A percentile compares a stretch with the other conserved stretches of the same genome.
Evolutionary conservation across 2,797 vertebrate genomes (phyloP).

Genomic region (Pelobates cultripes): DNA sequence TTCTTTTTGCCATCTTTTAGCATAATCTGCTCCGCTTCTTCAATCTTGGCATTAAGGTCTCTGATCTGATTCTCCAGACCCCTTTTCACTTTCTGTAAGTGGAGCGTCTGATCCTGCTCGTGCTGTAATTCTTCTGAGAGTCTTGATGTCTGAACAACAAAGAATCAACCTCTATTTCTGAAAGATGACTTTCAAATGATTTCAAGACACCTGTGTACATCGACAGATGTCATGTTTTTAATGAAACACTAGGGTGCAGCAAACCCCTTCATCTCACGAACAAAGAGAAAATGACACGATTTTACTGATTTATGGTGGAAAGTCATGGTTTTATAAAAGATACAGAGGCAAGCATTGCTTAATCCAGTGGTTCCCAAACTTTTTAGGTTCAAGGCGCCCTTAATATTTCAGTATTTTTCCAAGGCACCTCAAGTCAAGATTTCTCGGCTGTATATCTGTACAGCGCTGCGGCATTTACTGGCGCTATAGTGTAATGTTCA

Average conservation of each 20-base stretch:
- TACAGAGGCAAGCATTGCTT: no score
- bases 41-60: constrained; percentile 75
- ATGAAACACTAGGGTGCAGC: constrained; percentile 21
- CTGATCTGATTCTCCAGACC: constrained; percentile 78
- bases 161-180: not conserved
- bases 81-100: constrained; percentile 80
- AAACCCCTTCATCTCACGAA: constrained; percentile 2
- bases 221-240: not conserved
- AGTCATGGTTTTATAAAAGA: no score
- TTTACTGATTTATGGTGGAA: no score
- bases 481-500: no score
- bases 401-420: no score
- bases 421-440: no score
- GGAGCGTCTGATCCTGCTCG: constrained; percentile 79
- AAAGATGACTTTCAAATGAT: not conserved
- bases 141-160: constrained; percentile 64
- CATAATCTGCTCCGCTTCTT: constrained; percentile 79
- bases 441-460: no score
- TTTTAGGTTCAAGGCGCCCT: no score
- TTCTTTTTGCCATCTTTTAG: constrained; percentile 83
- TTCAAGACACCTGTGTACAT: no score
- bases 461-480: no score
- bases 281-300: no score
- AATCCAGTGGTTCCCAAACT: no score
- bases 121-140: constrained; percentile 78